Conservation (phyloP, 2,113 vertebrate genomes). For the Hepsetus odoe region DNA sequence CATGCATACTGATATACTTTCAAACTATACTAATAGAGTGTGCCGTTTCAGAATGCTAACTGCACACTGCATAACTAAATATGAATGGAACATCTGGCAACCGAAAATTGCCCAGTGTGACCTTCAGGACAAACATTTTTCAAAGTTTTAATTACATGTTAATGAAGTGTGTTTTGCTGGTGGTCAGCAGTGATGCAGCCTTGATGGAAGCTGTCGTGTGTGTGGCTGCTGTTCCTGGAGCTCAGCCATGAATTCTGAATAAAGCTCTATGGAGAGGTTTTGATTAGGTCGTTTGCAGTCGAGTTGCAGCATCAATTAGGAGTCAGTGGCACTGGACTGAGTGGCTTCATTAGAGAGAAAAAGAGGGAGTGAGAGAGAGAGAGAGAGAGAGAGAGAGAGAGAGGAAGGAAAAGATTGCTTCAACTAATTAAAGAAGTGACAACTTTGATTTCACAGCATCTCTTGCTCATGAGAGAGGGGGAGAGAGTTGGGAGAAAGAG, state of each 20-base stretch:
- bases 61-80: not conserved
- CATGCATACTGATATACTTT: not conserved
- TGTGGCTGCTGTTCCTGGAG: conserved; percentile 27
- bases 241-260: conserved; percentile 19
- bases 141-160: conserved; percentile 27
- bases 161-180: conserved; percentile 8
- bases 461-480: conserved; percentile 25
- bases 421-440: conserved; percentile 73
- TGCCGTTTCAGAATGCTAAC: not conserved
- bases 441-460: conserved; percentile 65
- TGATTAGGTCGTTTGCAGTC: conserved; percentile 68
- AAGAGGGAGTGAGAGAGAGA: conserved; percentile 1
- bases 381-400: not conserved
- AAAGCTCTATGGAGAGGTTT: conserved; percentile 10
- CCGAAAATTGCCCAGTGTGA: not conserved
- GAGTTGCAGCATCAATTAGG: conserved; percentile 65
- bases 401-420: conserved; percentile 66
- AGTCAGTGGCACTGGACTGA: conserved; percentile 61
- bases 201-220: not conserved
- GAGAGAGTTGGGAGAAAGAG: conserved; percentile 27
- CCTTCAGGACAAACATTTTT: conserved; percentile 7
- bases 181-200: not conserved
- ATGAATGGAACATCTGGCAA: conserved; percentile 3
- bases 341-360: conserved; percentile 48
- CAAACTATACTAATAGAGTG: not conserved